Conservation (phyloP, 2,113 vertebrate species). For the Ranitomeya variabilis region DNA sequence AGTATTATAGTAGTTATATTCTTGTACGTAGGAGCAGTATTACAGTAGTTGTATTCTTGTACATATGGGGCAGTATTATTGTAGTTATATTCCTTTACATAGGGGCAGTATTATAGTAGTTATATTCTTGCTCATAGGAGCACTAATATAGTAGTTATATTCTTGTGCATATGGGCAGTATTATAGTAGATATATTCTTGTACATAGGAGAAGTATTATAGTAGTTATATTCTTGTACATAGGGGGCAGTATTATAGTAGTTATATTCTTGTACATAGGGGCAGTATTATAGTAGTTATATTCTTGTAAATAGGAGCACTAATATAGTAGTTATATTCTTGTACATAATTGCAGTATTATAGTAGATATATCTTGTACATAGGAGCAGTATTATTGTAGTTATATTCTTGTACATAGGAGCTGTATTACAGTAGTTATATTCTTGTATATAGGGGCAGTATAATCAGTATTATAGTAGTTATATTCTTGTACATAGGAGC, state of each 20-base stretch:
- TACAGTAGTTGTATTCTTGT: not conserved
- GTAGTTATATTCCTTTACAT: not conserved
- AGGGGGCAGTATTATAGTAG: not conserved
- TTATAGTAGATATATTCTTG: not conserved
- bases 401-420: no score
- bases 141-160: not conserved
- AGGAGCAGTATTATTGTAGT: not conserved
- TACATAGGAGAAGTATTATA: no score
- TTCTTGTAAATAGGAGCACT: not conserved
- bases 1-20: not conserved
- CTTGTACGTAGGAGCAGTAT: not conserved
- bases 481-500: not conserved
- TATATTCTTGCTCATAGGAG: not conserved
- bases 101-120: not conserved
- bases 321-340: slow-evolving; percentile 11
- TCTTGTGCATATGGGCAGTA: not conserved
- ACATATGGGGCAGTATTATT: not conserved
- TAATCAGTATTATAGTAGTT: slow-evolving; percentile 5
- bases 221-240: not conserved
- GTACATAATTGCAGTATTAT: not conserved
- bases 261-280: not conserved
- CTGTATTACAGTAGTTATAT: not conserved
- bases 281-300: no score
- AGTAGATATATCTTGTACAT: no score
- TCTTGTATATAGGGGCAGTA: not conserved